Conservation (phyloP, 2,797 vertebrate genomes). For the Diglossa cyanea region DNA sequence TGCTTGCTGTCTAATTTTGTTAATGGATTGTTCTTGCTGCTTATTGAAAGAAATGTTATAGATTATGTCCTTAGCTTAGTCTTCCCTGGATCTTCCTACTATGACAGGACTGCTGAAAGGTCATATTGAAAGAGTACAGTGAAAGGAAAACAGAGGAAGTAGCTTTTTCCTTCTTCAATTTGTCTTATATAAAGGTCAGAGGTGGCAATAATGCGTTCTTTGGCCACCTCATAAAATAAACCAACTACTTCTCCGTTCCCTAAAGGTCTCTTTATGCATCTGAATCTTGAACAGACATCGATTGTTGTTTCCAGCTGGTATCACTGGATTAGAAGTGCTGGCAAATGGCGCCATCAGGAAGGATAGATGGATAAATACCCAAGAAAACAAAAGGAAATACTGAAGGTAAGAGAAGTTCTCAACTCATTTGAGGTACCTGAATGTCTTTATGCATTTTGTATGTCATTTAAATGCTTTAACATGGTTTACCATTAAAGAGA, state of each 20-base stretch:
- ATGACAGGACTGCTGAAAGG: background rate
- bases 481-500: background rate
- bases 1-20: background rate
- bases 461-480: background rate
- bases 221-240: background rate
- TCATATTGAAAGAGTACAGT: background rate
- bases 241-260: background rate
- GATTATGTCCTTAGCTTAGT: background rate
- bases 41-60: background rate
- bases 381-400: background rate
- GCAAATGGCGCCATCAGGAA: background rate
- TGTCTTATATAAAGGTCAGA: background rate
- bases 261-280: background rate
- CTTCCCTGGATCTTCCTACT: background rate
- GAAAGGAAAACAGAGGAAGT: background rate
- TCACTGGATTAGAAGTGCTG: background rate
- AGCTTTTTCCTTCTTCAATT: background rate
- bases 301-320: background rate
- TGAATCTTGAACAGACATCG: background rate
- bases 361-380: background rate
- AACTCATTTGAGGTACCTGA: fast-evolving
- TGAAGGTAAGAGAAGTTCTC: background rate
- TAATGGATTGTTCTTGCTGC: background rate
- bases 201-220: background rate
- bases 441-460: background rate